Evolutionary conservation across 2,888 invertebrate species (phyloP).

Genomic region (Amphiduros pacificus): DNA sequence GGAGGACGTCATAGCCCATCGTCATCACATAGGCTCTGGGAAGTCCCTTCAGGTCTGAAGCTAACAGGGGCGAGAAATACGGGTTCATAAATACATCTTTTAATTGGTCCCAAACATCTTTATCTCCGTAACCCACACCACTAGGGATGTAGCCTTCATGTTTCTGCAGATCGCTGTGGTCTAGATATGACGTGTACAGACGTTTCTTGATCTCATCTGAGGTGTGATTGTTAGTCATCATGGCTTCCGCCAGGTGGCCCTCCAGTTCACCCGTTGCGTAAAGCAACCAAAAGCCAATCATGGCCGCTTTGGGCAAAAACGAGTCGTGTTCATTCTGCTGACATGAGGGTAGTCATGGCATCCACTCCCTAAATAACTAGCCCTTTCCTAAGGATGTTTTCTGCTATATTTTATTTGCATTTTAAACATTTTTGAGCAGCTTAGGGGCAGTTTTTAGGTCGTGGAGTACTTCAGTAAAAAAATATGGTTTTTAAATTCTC

Average conservation of each 20-base stretch:
- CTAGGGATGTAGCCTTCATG: not conserved
- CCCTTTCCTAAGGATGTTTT: too few relatives aligned
- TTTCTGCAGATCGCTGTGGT: not conserved
- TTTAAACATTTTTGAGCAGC: too few relatives aligned
- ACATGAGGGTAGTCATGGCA: too few relatives aligned
- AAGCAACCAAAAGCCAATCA: conserved; percentile 11
- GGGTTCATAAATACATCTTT: conserved; percentile 29
- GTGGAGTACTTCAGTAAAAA: too few relatives aligned
- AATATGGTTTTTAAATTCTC: too few relatives aligned
- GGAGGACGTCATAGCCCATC: conserved; percentile 39
- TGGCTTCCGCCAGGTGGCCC: not conserved
- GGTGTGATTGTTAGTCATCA: conserved; percentile 11
- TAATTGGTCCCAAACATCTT: not conserved
- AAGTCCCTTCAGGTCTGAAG: conserved; percentile 30
- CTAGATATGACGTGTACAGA: not conserved
- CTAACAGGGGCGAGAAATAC: conserved; percentile 43
- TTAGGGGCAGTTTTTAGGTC: too few relatives aligned
- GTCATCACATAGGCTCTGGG: conserved; percentile 41
- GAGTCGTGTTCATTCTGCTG: conserved; percentile 5
- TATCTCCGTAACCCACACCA: not conserved
- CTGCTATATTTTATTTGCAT: too few relatives aligned
- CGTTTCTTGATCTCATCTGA: not conserved
- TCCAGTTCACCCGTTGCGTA: conserved; percentile 1
- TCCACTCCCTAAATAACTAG: too few relatives aligned
- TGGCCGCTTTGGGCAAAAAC: not conserved